Conservation (phyloP, 2,113 vertebrate genomes). For the Phylloscopus trochiloides region DNA sequence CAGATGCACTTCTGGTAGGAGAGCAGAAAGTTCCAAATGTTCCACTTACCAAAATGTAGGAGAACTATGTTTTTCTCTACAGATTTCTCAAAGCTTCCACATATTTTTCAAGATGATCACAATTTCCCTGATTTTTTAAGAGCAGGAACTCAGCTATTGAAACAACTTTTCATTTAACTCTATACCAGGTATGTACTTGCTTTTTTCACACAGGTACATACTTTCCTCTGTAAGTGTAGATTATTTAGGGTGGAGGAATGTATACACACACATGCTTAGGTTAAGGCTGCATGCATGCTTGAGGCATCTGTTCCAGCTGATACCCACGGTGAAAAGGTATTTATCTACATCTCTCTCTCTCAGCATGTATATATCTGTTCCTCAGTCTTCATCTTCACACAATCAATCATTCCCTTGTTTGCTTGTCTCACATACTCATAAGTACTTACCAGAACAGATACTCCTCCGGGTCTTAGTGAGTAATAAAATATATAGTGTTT, state of each 20-base stretch:
- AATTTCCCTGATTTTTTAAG: not conserved
- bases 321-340: not conserved
- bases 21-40: slow-evolving; percentile 12
- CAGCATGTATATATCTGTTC: not conserved
- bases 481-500: not conserved
- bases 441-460: not conserved
- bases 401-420: not conserved
- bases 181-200: not conserved
- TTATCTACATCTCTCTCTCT: not conserved
- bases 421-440: not conserved
- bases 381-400: not conserved
- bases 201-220: not conserved
- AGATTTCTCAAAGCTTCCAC: not conserved
- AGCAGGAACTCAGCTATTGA: not conserved
- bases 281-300: not conserved
- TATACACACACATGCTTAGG: not conserved
- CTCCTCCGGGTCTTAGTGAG: not conserved
- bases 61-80: not conserved
- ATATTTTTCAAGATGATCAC: not conserved
- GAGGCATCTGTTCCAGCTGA: not conserved
- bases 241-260: not conserved
- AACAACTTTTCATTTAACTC: not conserved
- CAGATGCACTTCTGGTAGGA: slow-evolving; percentile 40
- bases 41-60: not conserved
- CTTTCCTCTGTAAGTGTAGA: not conserved